Base-by-base conservation (phyloP, 2,888 invertebrate genomes). In the Cetonia aurata region DNA sequence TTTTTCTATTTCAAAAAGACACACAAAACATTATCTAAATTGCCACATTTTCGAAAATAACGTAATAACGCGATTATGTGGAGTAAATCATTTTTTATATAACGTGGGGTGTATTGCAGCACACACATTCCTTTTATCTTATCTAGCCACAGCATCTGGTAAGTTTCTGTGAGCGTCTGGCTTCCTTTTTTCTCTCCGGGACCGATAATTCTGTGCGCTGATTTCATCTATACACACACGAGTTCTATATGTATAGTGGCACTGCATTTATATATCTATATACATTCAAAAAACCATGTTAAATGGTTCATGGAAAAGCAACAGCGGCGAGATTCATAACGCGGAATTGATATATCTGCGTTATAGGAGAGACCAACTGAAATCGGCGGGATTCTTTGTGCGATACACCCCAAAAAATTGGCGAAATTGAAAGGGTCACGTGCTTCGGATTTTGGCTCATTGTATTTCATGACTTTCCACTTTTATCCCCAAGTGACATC, bases 401-500 rank as follows among this genome's bases (percentile, higher is more conserved):
- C 62, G 62, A 78, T 81, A 79, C 81, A 81, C 82, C 82, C 82
- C 75, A 79, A 79, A 70, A 70, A 70, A 71, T 53, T 75, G 77
- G 79, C 75, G 76, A 80, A 83, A 83, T 82, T 82, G 80, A 82
- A 83, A 81, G 82, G 83, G 83, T 83, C 83, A 80, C 82, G 83
- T 82, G 82, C 78, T 77, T 74, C 73, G 79, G 81, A 78, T 81
- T 80, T 82, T 78, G 33, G 75, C 77, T 81, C 81, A 83, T 83
- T 83, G 83, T 83, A 77, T 80, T 81, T 82, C 81, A 81, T 83
- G 83, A 83, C 83, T 83, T 81, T 81, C 81, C 81, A 81, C 76
- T 82, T 82, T 81, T 81, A 79, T 79, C 80, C 81, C 80, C 78
- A 72, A 77, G 71, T 75, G 75, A 76, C 72, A 74, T 73, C 69